Base-by-base conservation (phyloP, 2,113 vertebrate genomes). In the Tragelaphus buxtoni region DNA sequence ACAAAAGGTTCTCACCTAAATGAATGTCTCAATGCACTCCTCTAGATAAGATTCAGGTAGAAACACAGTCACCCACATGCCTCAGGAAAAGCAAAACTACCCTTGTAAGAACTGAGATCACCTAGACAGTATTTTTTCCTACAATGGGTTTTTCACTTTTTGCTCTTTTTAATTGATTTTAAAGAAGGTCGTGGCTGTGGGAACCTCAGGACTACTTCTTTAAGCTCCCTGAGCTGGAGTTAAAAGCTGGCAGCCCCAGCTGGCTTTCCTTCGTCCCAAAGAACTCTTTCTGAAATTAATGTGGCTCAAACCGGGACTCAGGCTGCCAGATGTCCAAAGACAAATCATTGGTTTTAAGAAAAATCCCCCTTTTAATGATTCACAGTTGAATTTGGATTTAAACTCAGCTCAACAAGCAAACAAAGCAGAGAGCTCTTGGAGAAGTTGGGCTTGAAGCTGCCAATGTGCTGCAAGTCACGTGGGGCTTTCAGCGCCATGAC, bases 341-440 rank as follows among this genome's bases (percentile, higher is more conserved):
- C 60, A 98, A 98, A 97, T 89, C 13, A 72, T 55, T 95, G 96
- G 86, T 56, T 90, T 97, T 96, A 96, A 96, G 94, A 96, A 97
- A 90, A 98, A 90, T 79, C n/a, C 88, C 96, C 84, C 17, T 97
- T 96, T 83, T 91, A 97, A 63, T 88, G 94, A 74, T 82, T 96
- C 92, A 97, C 83, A 97, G 90, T 96, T 96, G 96, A 97, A 72
- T 94, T 98, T 98, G 97, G 90, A 51, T 95, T 98, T 96, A 96
- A 97, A 65, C 60, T 98, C 98, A 84, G 85, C 51, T 93, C 74
- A 95, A 96, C 97, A 97, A 97, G 94, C 93, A 95, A 97, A 97
- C 95, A 93, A 93, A 95, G 92, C 95, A 98, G 97, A 97, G 79
- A 95, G 76, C 95, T 98, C 96, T 94, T 98, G 87, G 97, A 96